Evolutionary conservation across 2,888 invertebrate genomes (phyloP), one percentile per base, ranked within the genome.

Genomic region (Allophyes oxyacanthae): DNA sequence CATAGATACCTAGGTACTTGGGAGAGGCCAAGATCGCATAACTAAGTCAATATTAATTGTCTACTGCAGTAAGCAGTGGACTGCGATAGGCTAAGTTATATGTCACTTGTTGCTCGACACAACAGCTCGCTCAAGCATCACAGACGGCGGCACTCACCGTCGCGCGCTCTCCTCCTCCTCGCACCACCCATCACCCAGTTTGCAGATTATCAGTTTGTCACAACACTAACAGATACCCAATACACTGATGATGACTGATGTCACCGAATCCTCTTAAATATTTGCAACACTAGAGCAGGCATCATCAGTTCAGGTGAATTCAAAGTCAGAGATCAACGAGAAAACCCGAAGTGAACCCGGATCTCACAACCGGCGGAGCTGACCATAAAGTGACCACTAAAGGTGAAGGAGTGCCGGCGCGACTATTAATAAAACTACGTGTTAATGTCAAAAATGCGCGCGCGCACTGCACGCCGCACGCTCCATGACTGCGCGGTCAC

Each of bases 351-450:
- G 20, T n/a, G 11, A 7, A 40, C 3, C 26, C 40, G 40, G 11
- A 40, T 26, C 26, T 26, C 10, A 40, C 28, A n/a, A 28, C 48
- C 48, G 30, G 28, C 48, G 13, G 5, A 4, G 30, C 28, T 15
- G 15, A 30, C 37, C 48, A 38, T 20, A 6, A 9, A 37, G 15
- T 30, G 30, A 20, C n/a, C 37, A 48, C 49, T 54, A 10, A 36
- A 30, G 13, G 32, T 14, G 20, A 43, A 30, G 28, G 28, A 30
- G 9, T 15, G 48, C 37, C 37, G 20, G 26, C 30, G n/a, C 37
- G 28, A 14, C 15, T 32, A 43, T 43, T 28, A 36, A 36, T 46
- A 37, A 15, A 48, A 48, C 30, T 30, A 38, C 30, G 6, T 38
- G 25, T 8, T 37, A 37, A 36, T 14, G 26, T 28, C n/a, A 46